These are phyloP conservation scores for Eutrigla gurnardus DNA, from an alignment of 2,797 vertebrate genomes.

Conservation along the genomic window DNA sequence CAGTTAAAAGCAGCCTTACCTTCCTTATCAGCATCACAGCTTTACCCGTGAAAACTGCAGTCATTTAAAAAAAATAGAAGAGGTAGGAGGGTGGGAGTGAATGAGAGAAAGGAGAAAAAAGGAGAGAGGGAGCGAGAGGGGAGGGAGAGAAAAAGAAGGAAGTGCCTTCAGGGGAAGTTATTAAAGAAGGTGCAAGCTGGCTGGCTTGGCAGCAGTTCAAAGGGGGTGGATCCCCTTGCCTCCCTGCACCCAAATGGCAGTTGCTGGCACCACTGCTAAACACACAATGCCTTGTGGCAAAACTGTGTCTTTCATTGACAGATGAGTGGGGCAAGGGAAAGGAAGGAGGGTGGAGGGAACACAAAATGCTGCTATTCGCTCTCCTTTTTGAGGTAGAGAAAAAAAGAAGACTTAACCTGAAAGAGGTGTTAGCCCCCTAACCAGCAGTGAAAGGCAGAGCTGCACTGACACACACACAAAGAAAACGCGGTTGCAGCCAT, in stretches of 20 bases:
- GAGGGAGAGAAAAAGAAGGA: slow-evolving; percentile 74
- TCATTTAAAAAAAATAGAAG: slow-evolving; percentile 76
- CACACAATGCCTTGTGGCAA: slow-evolving; percentile 87
- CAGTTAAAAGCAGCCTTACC: slow-evolving; percentile 81
- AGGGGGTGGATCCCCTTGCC: slow-evolving; percentile 82
- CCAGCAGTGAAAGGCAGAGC: slow-evolving; percentile 64
- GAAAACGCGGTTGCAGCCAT: slow-evolving; percentile 47
- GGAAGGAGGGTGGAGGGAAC: slow-evolving; percentile 68
- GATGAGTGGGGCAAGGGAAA: slow-evolving; percentile 75
- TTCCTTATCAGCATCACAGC: slow-evolving; percentile 85
- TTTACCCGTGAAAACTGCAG: slow-evolving; percentile 82
- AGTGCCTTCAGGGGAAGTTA: slow-evolving; percentile 85
- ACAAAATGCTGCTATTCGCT: slow-evolving; percentile 74
- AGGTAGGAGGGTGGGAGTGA: slow-evolving; percentile 73
- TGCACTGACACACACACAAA: slow-evolving; percentile 32
- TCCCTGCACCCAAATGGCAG: slow-evolving; percentile 84
- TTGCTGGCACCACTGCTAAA: slow-evolving; percentile 84
- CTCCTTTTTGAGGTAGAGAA: slow-evolving; percentile 47
- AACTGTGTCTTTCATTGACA: slow-evolving; percentile 83
- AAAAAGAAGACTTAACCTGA: slow-evolving; percentile 71
- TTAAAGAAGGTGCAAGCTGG: slow-evolving; percentile 85
- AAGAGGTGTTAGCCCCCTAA: slow-evolving; percentile 77
- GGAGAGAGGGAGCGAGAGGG: slow-evolving; percentile 47
- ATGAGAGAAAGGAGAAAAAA: slow-evolving; percentile 63
- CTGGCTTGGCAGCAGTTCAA: slow-evolving; percentile 87